Percentiles rank a stretch among this genome's conserved stretches.
These are phyloP conservation scores for Hetaerina titia DNA, from an alignment of 2,888 invertebrate genomes.

Conservation along the genomic window DNA sequence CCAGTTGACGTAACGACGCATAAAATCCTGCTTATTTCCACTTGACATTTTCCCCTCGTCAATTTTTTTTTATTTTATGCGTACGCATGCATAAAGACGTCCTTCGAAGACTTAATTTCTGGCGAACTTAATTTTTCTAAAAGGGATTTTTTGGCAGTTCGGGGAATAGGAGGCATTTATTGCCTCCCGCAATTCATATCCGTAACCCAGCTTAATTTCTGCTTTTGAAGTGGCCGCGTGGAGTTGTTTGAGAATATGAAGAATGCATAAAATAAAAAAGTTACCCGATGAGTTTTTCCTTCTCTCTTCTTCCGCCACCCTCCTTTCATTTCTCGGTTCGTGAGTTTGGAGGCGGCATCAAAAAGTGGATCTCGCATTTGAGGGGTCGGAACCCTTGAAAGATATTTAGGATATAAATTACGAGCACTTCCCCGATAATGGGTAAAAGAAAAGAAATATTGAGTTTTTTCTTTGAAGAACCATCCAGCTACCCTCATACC, in stretches of 20 bases:
- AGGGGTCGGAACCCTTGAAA: background rate
- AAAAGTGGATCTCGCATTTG: constrained; percentile 32
- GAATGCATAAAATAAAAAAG: background rate
- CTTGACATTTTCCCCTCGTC: background rate
- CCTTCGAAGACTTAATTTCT: constrained; percentile 23
- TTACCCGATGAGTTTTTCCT: background rate
- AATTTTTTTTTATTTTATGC: background rate
- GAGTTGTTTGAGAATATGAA: constrained; percentile 22
- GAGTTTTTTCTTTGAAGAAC: background rate
- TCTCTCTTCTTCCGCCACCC: background rate
- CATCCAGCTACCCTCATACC: background rate
- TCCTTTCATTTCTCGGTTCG: background rate
- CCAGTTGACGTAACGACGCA: constrained; percentile 12
- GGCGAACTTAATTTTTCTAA: background rate
- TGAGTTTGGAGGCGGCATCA: constrained; percentile 19
- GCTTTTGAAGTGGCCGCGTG: background rate
- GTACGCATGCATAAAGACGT: constrained; percentile 17
- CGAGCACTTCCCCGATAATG: constrained; percentile 6
- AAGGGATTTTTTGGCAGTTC: background rate
- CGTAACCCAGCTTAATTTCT: constrained; percentile 20
- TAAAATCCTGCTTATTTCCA: background rate
- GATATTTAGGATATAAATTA: constrained; percentile 34
- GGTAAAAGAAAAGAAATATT: background rate
- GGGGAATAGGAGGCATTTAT: constrained; percentile 11
- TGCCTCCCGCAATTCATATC: constrained; percentile 31